Base-by-base conservation (phyloP, 2,113 vertebrate genomes). In the Globicephala melas region DNA sequence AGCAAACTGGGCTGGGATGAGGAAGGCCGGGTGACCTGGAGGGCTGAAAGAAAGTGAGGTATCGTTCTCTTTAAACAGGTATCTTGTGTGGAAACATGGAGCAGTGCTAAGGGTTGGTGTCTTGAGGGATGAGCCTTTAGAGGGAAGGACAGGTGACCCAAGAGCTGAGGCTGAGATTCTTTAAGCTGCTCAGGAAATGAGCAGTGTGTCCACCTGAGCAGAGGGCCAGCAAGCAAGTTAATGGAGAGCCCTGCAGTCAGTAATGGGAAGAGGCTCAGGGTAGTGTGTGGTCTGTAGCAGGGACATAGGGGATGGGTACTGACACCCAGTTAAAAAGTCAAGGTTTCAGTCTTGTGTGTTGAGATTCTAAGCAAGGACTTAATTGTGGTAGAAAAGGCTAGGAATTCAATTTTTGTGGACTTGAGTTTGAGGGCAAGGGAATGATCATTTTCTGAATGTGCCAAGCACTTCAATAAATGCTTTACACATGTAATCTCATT, bases 241-340 rank as follows among this genome's bases (percentile, higher is more conserved):
- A 36, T 21, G 23, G 5, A 28, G 47, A 55, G 25, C 33, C 7
- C 7, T 26, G 14, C 41, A 33, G 25, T 13, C 14, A 6, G 31
- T 62, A 11, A 4, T 33, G 9, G 17, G 53, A 58, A 41, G 55
- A 73, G 20, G 21, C 15, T 17, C 20, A 28, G 8, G 8, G 44
- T 55, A 13, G 47, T 17, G 1, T 18, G n/a, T 36, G 17, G 31
- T 41, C 26, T 82, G 28, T 14, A n/a, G 50, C 8, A 13, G 3
- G 8, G 36, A 44, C 9, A 0, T 23, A n/a, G 5, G 11, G 21
- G 14, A 6, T 74, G 28, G 6, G 0, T 50, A 2, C n/a, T 41
- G 23, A 15, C 23, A 58, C 5, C 6, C 36, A 25, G 10, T 38
- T 4, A 62, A 62, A 70, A 36, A 63, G 36, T 23, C 36, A 77